These are phyloP conservation scores for Gopherus evgoodei DNA, from an alignment of 2,113 vertebrate species.

Conservation along the genomic window DNA sequence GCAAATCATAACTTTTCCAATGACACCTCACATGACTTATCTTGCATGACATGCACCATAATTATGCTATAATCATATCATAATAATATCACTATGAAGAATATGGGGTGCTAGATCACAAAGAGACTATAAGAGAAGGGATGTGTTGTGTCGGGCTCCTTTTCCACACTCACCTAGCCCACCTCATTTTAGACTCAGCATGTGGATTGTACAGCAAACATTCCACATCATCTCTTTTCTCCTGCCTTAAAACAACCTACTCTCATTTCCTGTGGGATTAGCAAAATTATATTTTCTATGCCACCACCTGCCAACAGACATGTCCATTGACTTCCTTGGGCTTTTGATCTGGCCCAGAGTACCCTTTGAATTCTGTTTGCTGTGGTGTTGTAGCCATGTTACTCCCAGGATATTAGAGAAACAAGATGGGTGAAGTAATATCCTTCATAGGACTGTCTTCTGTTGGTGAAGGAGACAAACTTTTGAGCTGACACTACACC, in stretches of 20 bases:
- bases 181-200: background rate
- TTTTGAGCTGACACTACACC: background rate
- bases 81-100: too few species aligned
- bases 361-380: background rate
- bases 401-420: background rate
- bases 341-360: background rate
- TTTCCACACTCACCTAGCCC: background rate
- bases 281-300: background rate
- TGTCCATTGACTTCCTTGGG: rapidly evolving
- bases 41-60: too few species aligned
- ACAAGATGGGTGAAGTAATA: background rate
- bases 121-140: background rate
- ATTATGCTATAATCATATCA: too few species aligned
- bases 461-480: background rate
- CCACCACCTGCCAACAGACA: background rate
- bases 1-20: too few species aligned
- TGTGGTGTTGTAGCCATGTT: background rate
- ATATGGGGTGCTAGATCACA: too few species aligned
- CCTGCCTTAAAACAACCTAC: background rate
- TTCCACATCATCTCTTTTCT: background rate
- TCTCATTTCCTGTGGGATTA: background rate
- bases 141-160: background rate
- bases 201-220: background rate
- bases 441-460: background rate
- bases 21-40: too few species aligned